Percentiles rank a stretch among this genome's conserved stretches.
These are phyloP conservation scores for Mus pahari DNA, from an alignment of 2,113 vertebrate genomes.

Conservation along the genomic window DNA sequence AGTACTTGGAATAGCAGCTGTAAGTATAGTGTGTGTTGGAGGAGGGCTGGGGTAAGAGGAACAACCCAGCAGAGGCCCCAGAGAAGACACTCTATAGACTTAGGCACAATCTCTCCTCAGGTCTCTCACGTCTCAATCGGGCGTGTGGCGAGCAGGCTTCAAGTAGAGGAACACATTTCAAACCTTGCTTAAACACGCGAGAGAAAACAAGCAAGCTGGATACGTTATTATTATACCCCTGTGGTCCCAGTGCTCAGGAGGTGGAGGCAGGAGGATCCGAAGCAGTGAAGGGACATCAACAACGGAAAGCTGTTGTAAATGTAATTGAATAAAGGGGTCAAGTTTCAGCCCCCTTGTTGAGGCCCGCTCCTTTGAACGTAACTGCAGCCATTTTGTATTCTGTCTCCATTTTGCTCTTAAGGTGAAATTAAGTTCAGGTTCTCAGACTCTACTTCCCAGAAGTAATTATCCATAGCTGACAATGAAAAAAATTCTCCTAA, in stretches of 20 bases:
- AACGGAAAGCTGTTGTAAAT: neutral
- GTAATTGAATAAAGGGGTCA: neutral
- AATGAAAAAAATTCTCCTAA: too few relatives aligned
- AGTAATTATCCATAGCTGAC: too few relatives aligned
- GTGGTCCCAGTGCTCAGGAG: neutral
- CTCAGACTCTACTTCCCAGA: too few relatives aligned
- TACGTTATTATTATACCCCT: neutral
- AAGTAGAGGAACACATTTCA: neutral
- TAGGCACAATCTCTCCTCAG: neutral
- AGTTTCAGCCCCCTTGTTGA: neutral
- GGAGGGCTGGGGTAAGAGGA: neutral
- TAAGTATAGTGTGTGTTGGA: neutral
- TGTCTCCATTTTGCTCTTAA: too few relatives aligned
- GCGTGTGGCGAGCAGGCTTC: neutral
- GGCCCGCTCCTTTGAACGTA: too few relatives aligned
- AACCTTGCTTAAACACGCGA: neutral
- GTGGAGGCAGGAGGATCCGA: neutral
- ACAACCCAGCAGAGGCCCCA: neutral
- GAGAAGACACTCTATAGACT: neutral
- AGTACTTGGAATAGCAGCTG: neutral
- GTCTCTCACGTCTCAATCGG: neutral
- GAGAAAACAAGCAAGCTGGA: neutral
- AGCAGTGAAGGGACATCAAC: neutral
- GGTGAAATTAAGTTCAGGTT: too few relatives aligned
- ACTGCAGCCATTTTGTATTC: too few relatives aligned